These are phyloP conservation scores for Eledone cirrhosa DNA, from an alignment of 2,888 invertebrate genomes.

Conservation along the genomic window DNA sequence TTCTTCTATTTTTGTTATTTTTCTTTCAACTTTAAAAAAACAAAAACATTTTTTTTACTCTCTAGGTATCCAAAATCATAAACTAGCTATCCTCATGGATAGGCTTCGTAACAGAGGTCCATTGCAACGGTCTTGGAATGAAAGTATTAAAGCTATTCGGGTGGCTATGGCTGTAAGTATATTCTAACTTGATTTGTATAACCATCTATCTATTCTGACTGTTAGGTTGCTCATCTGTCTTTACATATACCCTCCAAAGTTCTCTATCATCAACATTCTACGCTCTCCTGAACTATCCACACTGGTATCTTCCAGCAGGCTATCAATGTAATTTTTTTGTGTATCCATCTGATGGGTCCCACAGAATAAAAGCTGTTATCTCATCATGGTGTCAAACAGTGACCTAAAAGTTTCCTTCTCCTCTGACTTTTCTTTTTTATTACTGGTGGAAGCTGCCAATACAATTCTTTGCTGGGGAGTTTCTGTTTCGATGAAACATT, in stretches of 20 bases:
- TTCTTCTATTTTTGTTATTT: background rate
- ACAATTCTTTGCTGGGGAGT: too few species aligned
- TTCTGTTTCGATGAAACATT: too few species aligned
- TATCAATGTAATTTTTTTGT: too few species aligned
- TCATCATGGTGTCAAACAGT: too few species aligned
- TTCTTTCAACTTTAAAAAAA: background rate
- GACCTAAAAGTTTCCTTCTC: background rate
- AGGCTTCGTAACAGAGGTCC: conserved; percentile 81
- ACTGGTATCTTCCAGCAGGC: too few species aligned
- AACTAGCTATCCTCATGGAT: conserved; percentile 90
- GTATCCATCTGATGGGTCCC: too few species aligned
- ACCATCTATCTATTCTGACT: too few species aligned
- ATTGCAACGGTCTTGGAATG: conserved; percentile 82
- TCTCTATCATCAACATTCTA: background rate
- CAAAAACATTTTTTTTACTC: background rate
- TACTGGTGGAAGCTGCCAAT: too few species aligned
- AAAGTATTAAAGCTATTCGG: conserved; percentile 87
- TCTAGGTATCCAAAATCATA: conserved; percentile 37
- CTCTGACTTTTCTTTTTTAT: too few species aligned
- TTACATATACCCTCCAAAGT: background rate
- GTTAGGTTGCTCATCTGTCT: background rate
- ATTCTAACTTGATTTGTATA: too few species aligned
- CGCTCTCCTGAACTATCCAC: background rate
- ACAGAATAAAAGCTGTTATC: too few species aligned
- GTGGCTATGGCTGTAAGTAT: conserved; percentile 78